A percentile compares a stretch with the other conserved stretches of the same genome.
phyloP scores from a whole-genome alignment of 2,888 invertebrate species.

The Sialis fuliginosa region DNA sequence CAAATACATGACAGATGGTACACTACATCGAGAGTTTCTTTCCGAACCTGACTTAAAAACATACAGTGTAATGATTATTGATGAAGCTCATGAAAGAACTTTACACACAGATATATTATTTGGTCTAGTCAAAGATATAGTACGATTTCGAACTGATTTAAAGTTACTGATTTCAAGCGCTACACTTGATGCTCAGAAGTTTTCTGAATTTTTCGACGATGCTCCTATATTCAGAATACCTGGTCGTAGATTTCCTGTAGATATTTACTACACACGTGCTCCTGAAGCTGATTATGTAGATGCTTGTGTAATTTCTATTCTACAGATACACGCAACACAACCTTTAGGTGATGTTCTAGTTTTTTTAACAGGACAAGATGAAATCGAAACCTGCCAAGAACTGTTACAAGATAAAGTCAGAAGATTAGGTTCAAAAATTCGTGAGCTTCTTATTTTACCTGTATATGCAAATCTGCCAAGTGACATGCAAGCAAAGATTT shows the following conservation, averaged over 20 bases:
- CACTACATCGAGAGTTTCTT: slow-evolving; percentile 88
- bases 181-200: slow-evolving; percentile 94
- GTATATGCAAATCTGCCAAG: slow-evolving; percentile 97
- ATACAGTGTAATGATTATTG: slow-evolving; percentile 97
- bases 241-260: slow-evolving; percentile 93
- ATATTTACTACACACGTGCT: slow-evolving; percentile 97
- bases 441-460: slow-evolving; percentile 81
- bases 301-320: slow-evolving; percentile 89
- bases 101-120: slow-evolving; percentile 96
- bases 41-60: slow-evolving; percentile 91
- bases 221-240: slow-evolving; percentile 97
- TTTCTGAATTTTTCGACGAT: slow-evolving; percentile 95
- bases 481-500: slow-evolving; percentile 98
- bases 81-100: slow-evolving; percentile 98
- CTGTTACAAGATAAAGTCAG: slow-evolving; percentile 78
- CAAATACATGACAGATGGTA: slow-evolving; percentile 99
- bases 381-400: slow-evolving; percentile 81
- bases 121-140: slow-evolving; percentile 91
- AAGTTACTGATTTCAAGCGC: slow-evolving; percentile 96
- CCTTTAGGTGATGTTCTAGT: slow-evolving; percentile 91
- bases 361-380: slow-evolving; percentile 87
- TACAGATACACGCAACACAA: slow-evolving; percentile 97
- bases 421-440: slow-evolving; percentile 81
- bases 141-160: slow-evolving; percentile 80
- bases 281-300: slow-evolving; percentile 99